Evolutionary conservation across 1,140 invertebrate species (phyloP).

Genomic region (Brachystomella parvula): DNA sequence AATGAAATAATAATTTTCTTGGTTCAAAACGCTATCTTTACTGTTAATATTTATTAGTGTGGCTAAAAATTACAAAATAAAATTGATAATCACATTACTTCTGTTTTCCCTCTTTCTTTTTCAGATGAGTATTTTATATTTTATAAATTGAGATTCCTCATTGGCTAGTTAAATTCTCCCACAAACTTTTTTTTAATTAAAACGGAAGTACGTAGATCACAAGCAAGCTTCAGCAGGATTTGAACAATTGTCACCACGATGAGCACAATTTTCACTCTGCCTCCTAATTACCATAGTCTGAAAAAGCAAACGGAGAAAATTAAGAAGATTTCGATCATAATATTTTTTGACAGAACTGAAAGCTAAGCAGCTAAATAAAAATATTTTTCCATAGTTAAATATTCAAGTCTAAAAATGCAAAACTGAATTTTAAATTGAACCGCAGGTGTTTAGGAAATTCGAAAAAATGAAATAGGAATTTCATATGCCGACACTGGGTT

Average conservation of each 20-base stretch:
- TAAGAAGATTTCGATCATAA: no score
- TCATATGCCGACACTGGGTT: background rate
- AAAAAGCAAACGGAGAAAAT: background rate
- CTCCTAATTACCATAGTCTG: slow-evolving; percentile 29
- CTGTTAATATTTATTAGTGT: no score
- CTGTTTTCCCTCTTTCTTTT: no score
- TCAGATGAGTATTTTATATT: background rate
- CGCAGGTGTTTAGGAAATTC: background rate
- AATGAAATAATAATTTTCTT: no score
- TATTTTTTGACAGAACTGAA: slow-evolving; percentile 13
- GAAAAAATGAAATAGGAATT: background rate
- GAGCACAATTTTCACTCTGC: slow-evolving; percentile 13
- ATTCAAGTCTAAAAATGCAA: background rate
- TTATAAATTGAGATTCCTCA: background rate
- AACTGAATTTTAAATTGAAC: no score
- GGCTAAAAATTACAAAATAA: no score
- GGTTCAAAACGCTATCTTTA: no score
- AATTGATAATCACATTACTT: no score
- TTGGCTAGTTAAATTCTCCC: no score
- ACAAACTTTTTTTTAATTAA: background rate
- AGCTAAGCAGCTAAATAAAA: slow-evolving; percentile 8
- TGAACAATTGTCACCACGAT: background rate
- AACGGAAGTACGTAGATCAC: slow-evolving; percentile 12
- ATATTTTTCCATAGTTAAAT: background rate
- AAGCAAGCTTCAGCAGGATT: slow-evolving; percentile 22